A percentile compares a stretch with the other conserved stretches of the same genome.
Conservation (phyloP, 2,113 vertebrate species). For the Tetrax tetrax region DNA sequence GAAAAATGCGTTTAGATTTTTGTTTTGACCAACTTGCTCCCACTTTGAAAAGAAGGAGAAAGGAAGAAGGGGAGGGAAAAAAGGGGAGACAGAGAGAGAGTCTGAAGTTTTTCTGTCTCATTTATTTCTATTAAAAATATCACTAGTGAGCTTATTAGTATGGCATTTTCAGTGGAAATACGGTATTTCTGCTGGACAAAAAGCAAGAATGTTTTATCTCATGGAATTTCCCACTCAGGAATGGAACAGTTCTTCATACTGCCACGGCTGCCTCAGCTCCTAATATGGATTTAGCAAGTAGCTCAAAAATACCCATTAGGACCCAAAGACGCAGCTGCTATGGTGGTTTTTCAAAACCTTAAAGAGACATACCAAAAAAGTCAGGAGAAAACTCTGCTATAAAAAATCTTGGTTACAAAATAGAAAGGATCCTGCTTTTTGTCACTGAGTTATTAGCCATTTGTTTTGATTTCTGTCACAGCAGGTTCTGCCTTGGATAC, state of each 20-base stretch:
- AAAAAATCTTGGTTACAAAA: neutral
- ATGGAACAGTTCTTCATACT: conserved; percentile 59
- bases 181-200: conserved; percentile 67
- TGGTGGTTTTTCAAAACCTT: conserved; percentile 30
- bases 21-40: neutral
- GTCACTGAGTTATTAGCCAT: neutral
- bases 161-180: conserved; percentile 61
- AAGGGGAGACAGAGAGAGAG: neutral
- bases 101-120: neutral
- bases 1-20: neutral
- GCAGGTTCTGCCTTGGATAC: neutral
- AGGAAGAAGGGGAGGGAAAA: neutral
- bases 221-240: conserved; percentile 73
- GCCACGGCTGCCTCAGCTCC: conserved; percentile 38
- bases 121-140: conserved; percentile 41
- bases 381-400: neutral
- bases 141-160: conserved; percentile 11
- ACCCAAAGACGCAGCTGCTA: neutral
- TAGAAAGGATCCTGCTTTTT: neutral
- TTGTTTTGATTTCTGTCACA: conserved; percentile 28
- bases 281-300: conserved; percentile 61
- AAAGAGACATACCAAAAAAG: neutral
- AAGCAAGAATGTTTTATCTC: conserved; percentile 67
- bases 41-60: neutral
- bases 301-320: conserved; percentile 51